These are phyloP conservation scores for Entomobrya proxima DNA, from an alignment of 2,888 invertebrate genomes.

Conservation along the genomic window DNA sequence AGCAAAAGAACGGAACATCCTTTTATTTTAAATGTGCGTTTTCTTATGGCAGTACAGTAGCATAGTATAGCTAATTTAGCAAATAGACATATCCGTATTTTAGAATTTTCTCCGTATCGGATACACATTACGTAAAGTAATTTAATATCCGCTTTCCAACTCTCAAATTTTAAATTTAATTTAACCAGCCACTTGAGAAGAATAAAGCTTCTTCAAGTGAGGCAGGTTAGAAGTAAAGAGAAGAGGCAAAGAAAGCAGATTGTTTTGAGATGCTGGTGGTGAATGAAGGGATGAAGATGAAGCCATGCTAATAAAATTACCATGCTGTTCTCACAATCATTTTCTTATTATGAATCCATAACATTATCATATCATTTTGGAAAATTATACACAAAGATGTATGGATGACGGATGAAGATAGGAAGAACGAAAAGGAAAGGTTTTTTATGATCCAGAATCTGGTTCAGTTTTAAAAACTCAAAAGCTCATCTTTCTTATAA, in stretches of 20 bases:
- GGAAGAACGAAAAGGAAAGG: not conserved
- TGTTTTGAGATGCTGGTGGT: not conserved
- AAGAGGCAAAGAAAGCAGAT: not conserved
- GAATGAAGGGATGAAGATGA: conserved; percentile 33
- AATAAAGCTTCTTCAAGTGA: too few relatives aligned
- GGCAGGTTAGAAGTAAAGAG: not conserved
- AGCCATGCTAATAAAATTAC: conserved; percentile 45
- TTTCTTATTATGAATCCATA: not conserved
- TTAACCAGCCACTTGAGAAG: conserved; percentile 17
- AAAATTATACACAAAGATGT: conserved; percentile 19
- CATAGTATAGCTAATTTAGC: not conserved
- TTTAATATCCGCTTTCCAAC: conserved; percentile 26
- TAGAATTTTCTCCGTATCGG: not conserved
- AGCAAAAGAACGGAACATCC: too few relatives aligned
- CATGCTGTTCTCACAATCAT: conserved; percentile 30
- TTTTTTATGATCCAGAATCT: not conserved
- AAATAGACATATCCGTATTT: not conserved
- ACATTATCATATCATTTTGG: conserved; percentile 30
- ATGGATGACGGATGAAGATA: too few relatives aligned
- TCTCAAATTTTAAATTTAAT: conserved; percentile 17
- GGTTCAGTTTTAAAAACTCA: not conserved
- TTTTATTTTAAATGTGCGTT: too few relatives aligned
- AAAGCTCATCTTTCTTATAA: not conserved
- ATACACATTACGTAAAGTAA: not conserved
- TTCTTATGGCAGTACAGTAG: too few relatives aligned